phyloP scores from a whole-genome alignment of 2,797 vertebrate genomes.

The Botia almorhae region DNA sequence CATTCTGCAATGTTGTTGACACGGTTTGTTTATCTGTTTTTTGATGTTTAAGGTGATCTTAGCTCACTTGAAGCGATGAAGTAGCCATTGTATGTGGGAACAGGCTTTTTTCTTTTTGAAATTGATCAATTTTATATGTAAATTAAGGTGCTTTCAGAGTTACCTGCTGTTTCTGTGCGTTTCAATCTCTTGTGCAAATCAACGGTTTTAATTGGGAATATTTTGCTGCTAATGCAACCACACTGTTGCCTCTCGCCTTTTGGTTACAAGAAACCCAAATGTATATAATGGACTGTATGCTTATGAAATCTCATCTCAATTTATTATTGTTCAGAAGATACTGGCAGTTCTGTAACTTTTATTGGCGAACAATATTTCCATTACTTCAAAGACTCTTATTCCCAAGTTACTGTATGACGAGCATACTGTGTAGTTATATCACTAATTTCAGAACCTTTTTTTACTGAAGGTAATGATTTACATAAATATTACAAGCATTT shows the following conservation, averaged over 20 bases:
- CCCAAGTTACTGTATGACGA: conserved; percentile 60
- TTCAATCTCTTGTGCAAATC: conserved; percentile 43
- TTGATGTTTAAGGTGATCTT: conserved; percentile 68
- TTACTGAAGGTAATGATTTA: not conserved
- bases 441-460: conserved; percentile 58
- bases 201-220: conserved; percentile 57
- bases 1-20: conserved; percentile 71
- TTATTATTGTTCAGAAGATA: conserved; percentile 19
- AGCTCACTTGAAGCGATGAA: conserved; percentile 68
- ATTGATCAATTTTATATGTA: conserved; percentile 63
- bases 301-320: conserved; percentile 5
- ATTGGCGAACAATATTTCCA: not conserved
- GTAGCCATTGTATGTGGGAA: conserved; percentile 72
- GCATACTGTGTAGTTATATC: conserved; percentile 70
- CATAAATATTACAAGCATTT: not conserved
- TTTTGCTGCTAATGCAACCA: conserved; percentile 63
- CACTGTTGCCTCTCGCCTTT: conserved; percentile 56
- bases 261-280: conserved; percentile 58
- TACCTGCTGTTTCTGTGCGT: conserved; percentile 42
- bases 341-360: conserved; percentile 20
- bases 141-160: conserved; percentile 56
- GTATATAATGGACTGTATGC: conserved; percentile 55
- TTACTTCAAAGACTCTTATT: conserved; percentile 38
- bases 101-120: conserved; percentile 68
- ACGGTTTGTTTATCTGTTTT: conserved; percentile 67